Base-by-base conservation (phyloP, 2,113 vertebrate genomes). In the Onychostoma macrolepis region DNA sequence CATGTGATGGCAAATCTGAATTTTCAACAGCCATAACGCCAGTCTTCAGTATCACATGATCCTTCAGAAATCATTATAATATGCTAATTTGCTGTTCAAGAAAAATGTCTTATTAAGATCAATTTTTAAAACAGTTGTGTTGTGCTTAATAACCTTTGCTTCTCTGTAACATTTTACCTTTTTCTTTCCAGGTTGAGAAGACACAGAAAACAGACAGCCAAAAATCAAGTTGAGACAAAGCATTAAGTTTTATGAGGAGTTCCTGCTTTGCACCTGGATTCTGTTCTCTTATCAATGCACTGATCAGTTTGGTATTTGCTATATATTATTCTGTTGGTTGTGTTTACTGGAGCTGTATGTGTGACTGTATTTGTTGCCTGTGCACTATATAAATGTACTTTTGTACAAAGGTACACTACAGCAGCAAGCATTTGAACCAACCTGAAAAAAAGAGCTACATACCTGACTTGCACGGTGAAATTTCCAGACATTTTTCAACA, bases 141-240 rank as follows among this genome's bases (percentile, higher is more conserved):
- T 53, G 50, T 53, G 50, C 50, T 21, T 19, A 21, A 53, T 53
- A 53, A 53, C 4, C 1, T 26, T 74, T 41, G 21, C 36, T 24
- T 41, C 9, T 74, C 36, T 43, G 2, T 76, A 28, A 76, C 12
- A 2, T 2, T 71, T 71, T 17, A 36, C 30, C 12, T 6, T 24
- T 76, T 43, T 69, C 41, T 48, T 24, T 50, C 43, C 84, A 90
- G 89, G 8, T 53, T 56, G 85, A 91, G 74, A 92, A 92, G 83
- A 90, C 81, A 4, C 87, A 90, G 50, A 24, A 19, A 77, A 63
- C 79, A 9, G 89, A 92, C 50, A 88, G 72, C 86, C 67, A 84
- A 19, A 84, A 74, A 26, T 58, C 82, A 53, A 72, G 69, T 28
- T 72, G 65, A 72, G 69, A 84, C 45, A 17, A 71, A 45, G 58